phyloP scores from a whole-genome alignment of 1,140 invertebrate genomes.

The Wasmannia auropunctata region DNA sequence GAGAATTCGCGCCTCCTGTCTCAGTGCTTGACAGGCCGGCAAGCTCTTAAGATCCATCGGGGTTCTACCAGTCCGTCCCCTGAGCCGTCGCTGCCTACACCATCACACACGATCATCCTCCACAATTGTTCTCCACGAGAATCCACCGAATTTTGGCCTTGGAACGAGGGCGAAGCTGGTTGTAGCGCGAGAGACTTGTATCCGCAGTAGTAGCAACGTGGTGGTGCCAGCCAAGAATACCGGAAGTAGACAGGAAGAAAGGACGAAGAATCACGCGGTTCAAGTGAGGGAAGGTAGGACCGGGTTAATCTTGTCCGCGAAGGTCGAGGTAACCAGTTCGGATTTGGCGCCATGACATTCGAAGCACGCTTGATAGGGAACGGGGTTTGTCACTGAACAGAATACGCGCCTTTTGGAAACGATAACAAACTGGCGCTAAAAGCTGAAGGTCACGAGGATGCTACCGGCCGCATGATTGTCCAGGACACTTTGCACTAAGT shows the following conservation, averaged over 20 bases:
- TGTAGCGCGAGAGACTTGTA: background rate
- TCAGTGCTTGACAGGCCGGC: conserved; percentile 84
- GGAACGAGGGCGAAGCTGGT: background rate
- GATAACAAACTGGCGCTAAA: conserved; percentile 49
- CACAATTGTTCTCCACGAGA: conserved; percentile 25
- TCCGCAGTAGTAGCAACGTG: background rate
- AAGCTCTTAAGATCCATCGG: conserved; percentile 83
- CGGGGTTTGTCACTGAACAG: conserved; percentile 47
- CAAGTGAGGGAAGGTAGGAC: background rate
- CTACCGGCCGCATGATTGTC: conserved; percentile 36
- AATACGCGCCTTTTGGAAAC: conserved; percentile 40
- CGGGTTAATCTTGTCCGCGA: background rate
- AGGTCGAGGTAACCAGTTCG: conserved; percentile 3
- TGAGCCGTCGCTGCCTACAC: conserved; percentile 48
- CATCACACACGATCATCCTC: conserved; percentile 28
- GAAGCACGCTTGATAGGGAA: conserved; percentile 12
- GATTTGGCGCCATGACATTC: conserved; percentile 40
- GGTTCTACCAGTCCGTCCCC: conserved; percentile 37
- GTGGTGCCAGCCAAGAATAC: conserved; percentile 15
- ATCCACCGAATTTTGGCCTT: background rate
- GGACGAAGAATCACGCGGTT: background rate
- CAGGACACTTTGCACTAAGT: background rate
- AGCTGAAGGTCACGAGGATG: conserved; percentile 66
- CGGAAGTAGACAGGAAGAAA: conserved; percentile 14
- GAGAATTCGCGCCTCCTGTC: conserved; percentile 84